Base-by-base conservation (phyloP, 2,888 invertebrate species). In the Pachycephus smyrnensis region DNA sequence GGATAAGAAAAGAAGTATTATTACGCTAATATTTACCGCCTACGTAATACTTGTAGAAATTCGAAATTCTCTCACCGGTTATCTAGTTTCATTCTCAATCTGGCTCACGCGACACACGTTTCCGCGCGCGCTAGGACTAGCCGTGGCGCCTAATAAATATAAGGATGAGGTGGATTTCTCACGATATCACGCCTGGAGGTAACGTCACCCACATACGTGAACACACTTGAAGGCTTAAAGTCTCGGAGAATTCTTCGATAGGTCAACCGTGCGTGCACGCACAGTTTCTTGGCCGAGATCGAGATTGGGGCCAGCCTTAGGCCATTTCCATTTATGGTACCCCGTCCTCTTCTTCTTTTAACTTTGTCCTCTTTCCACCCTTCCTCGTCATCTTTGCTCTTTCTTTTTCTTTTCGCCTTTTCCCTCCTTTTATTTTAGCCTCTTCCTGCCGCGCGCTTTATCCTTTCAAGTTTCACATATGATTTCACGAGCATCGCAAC, bases 281-380 rank as follows among this genome's bases (percentile, higher is more conserved):
- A 32, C 68, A 71, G 11, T n/a, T 68, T 11, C 23, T 36, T 76
- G 32, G 69, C 32, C 68, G 76, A 77, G 79, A 79, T 79, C 76
- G 79, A 33, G 35, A 76, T 79, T 71, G 78, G 76, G 75, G 78
- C 35, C 75, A 76, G 78, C 78, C 76, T 55, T 73, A 69, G 74
- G 76, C 73, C 74, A 76, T 73, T 76, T 76, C 79, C 79, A 79
- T 79, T 79, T 79, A 79, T 76, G 79, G 79, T 76, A 73, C 76
- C 76, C 76, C 76, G 69, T 15, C 69, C 68, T 35, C n/a, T 69
- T 36, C 35, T 77, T 68, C 30, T 37, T 69, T n/a, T 33, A 69
- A 15, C 32, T 33, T 37, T 69, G 55, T 55, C 55, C 55, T 55
- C 55, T 55, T 40, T 40, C 40, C 40, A 40, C 40, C 40, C 15